Base-by-base conservation (phyloP, 1,140 invertebrate species). In the Augochlora pura region DNA sequence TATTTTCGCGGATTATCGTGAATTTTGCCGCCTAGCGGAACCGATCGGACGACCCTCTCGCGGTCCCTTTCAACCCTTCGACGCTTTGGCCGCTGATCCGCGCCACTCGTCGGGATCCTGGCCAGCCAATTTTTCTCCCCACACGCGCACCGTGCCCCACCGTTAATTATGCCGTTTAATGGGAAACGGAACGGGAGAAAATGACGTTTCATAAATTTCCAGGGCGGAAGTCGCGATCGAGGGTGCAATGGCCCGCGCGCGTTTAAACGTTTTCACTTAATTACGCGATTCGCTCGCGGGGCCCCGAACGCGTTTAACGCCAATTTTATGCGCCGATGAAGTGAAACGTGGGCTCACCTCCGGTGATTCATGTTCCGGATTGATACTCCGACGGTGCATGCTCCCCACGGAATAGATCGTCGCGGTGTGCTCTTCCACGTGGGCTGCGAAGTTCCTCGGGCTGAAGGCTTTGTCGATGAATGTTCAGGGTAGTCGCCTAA, bases 181-280 rank as follows among this genome's bases (percentile, higher is more conserved):
- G 38, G 59, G 21, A 25, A 38, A 10, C 21, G 46, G 39, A 38
- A 25, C 16, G 46, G 7, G 25, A 23, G n/a, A 63, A 54, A 69
- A 62, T 77, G 68, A 77, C 52, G 76, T 54, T 71, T 71, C 68
- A 77, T 77, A 77, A 77, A 77, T 71, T 77, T 64, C 46, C 46
- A 27, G 25, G 46, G 18, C 38, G 49, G 23, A 60, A 54, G 52
- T 77, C 67, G 75, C 68, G 68, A 71, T 77, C 68, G 59, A 18
- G 62, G 39, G 32, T 38, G 54, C 75, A 77, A 71, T 71, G 75
- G 32, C 32, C 46, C 67, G 59, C 67, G 67, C 39, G 46, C 59
- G 64, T 72, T 77, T 77, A 72, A 77, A 77, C 46, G 76, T 77
- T 77, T 77, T 63, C 76, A 77, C 76, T 77, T 77, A 77, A 77